Percentiles rank a stretch among this genome's conserved stretches.
These are phyloP conservation scores for Trichopoda pennipes DNA, from an alignment of 2,888 invertebrate genomes.

Conservation along the genomic window DNA sequence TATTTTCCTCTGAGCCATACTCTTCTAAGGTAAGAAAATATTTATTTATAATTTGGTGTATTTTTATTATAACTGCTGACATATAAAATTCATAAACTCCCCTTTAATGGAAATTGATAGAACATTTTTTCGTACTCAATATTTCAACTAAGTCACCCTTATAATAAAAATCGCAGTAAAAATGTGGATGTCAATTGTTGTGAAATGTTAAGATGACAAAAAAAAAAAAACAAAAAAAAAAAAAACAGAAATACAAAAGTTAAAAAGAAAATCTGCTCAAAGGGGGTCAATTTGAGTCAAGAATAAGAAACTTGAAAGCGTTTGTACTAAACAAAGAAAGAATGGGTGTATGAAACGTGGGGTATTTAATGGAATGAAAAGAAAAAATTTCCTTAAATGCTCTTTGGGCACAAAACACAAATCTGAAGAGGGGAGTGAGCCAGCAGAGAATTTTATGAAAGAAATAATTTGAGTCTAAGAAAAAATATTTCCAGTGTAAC, in stretches of 20 bases:
- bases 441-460: neutral
- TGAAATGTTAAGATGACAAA: slow-evolving; percentile 25
- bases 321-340: slow-evolving; percentile 7
- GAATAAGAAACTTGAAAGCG: neutral
- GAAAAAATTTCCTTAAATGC: neutral
- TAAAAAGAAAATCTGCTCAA: slow-evolving; percentile 29
- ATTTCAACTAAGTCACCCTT: slow-evolving; percentile 47
- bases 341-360: slow-evolving; percentile 10
- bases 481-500: slow-evolving; percentile 37
- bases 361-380: slow-evolving; percentile 23
- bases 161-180: neutral
- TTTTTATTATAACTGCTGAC: slow-evolving; percentile 19
- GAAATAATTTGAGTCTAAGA: slow-evolving; percentile 8
- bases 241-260: neutral
- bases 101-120: slow-evolving; percentile 29
- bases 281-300: slow-evolving; percentile 53
- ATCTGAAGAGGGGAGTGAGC: neutral
- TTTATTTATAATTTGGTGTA: slow-evolving; percentile 38
- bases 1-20: neutral
- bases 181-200: slow-evolving; percentile 35
- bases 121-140: slow-evolving; percentile 28
- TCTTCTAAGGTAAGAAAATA: slow-evolving; percentile 33
- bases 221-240: neutral
- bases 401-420: neutral
- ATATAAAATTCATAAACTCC: slow-evolving; percentile 59